A percentile compares a stretch with the other conserved stretches of the same genome.
phyloP scores from a whole-genome alignment of 64 coral and sea anemone genomes.

The Montipora cactus region DNA sequence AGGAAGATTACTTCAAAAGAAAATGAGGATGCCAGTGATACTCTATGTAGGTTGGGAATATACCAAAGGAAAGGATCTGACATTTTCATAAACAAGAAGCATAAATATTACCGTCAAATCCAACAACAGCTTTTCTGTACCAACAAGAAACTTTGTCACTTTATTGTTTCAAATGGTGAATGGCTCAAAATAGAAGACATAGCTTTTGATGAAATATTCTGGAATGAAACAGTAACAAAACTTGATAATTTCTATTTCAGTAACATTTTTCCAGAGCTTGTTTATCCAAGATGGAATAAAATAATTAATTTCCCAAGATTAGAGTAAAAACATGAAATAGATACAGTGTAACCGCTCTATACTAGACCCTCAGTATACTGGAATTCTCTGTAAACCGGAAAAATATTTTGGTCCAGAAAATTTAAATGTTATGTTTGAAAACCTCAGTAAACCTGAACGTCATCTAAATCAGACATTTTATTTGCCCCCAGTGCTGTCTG shows the following conservation, averaged over 20 bases:
- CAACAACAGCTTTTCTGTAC: conserved; percentile 58
- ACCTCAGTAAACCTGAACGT: no score
- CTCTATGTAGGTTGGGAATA: conserved; percentile 40
- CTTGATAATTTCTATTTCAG: not conserved
- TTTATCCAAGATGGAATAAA: not conserved
- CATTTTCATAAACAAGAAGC: not conserved
- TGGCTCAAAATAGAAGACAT: not conserved
- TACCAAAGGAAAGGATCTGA: conserved; percentile 27
- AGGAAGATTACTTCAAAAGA: conserved; percentile 38
- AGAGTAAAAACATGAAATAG: no score
- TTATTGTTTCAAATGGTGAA: conserved; percentile 31
- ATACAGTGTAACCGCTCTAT: no score
- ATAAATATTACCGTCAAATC: conserved; percentile 56
- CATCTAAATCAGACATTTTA: no score
- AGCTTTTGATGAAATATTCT: conserved; percentile 14
- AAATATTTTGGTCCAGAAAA: no score
- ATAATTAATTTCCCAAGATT: no score
- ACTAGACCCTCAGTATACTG: no score
- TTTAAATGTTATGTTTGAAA: no score
- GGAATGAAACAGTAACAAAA: conserved; percentile 18
- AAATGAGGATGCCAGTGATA: not conserved
- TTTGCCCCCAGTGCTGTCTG: no score
- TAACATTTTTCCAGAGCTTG: conserved; percentile 14
- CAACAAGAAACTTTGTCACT: conserved; percentile 22
- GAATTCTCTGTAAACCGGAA: no score